These are phyloP conservation scores for Saxidomus purpurata DNA, from an alignment of 1,140 invertebrate genomes.

Conservation along the genomic window DNA sequence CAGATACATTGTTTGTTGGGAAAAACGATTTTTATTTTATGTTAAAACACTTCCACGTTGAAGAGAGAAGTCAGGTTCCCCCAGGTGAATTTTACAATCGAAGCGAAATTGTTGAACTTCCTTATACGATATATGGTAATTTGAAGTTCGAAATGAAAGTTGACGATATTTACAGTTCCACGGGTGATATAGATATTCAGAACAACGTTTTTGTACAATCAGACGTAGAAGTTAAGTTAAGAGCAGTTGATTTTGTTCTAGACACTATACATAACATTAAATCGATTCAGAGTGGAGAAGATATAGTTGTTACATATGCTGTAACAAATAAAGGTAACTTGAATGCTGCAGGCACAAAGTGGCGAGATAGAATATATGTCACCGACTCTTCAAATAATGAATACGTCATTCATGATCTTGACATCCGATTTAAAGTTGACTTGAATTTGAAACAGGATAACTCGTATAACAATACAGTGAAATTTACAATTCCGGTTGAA, in stretches of 20 bases:
- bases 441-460: neutral
- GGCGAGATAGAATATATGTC: neutral
- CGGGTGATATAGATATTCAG: neutral
- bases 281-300: neutral
- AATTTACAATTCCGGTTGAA: neutral
- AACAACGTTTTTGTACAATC: neutral
- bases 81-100: neutral
- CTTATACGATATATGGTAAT: neutral
- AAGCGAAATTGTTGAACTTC: neutral
- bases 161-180: neutral
- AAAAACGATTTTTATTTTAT: no score
- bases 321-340: conserved; percentile 2
- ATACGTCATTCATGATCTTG: neutral
- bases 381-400: neutral
- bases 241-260: neutral
- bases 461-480: neutral
- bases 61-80: neutral
- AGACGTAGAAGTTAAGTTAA: neutral
- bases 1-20: neutral
- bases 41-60: neutral
- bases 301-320: neutral
- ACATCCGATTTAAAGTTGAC: neutral
- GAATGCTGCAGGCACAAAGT: neutral
- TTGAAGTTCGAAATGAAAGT: neutral
- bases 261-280: neutral